Base-by-base conservation (phyloP, 2,888 invertebrate species). In the Ennomos quercinarius region DNA sequence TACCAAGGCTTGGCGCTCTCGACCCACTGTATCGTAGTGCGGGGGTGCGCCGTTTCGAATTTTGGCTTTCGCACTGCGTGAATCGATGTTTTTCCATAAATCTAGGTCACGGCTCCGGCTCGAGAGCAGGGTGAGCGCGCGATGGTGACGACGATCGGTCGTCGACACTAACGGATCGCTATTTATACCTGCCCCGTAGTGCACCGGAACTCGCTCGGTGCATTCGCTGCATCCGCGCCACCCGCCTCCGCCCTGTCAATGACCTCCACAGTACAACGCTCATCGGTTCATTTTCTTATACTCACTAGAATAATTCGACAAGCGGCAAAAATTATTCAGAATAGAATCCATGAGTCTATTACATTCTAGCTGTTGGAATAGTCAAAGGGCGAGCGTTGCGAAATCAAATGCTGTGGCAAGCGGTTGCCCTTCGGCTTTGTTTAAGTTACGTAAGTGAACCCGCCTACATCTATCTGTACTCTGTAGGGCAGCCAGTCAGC, bases 81-180 rank as follows among this genome's bases (percentile, higher is more conserved):
- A 75, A 68, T 68, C 62, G 63, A 72, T 73, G 71, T 74, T 74
- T 77, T 77, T 77, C 72, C 68, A 69, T 65, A 67, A 72, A 87
- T 83, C 80, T 88, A 78, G 88, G 88, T 88, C 86, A 86, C 68
- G 82, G 76, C 74, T 78, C 66, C 71, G 73, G 73, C 71, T 71
- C 70, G 73, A 76, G 76, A 77, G 73, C 78, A 80, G 80, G 84
- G 80, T 80, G 76, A 77, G 74, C 69, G 75, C 69, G 75, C 70
- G 71, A 71, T 81, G 79, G 79, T 77, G 83, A 81, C 77, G 78
- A 77, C 73, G 76, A 79, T 83, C 90, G 91, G 91, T 91, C 91
- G 89, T 90, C 91, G 91, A 91, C 91, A 89, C 91, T 91, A 92
- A 91, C 91, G 91, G 91, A 83, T 83, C 85, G 88, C 91, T 92